A percentile compares a stretch with the other conserved stretches of the same genome.
These are phyloP conservation scores for Typhlomys cinereus DNA, from an alignment of 2,113 vertebrate genomes.

Conservation along the genomic window DNA sequence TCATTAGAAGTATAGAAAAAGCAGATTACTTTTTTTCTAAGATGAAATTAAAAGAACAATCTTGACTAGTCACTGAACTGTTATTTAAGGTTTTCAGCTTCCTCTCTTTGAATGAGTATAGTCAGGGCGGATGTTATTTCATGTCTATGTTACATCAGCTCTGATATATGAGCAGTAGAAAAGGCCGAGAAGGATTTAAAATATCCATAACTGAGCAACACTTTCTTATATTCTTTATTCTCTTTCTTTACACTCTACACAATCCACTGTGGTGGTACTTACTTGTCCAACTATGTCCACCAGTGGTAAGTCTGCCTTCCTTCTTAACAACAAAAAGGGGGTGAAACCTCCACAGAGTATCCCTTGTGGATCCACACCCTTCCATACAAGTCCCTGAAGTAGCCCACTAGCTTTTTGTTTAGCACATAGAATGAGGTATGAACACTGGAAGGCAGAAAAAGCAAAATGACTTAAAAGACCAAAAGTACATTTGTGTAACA, in stretches of 20 bases:
- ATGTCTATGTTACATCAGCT: not conserved
- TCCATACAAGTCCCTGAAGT: not conserved
- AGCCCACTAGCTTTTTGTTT: not conserved
- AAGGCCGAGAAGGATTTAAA: not conserved
- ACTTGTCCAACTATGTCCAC: not conserved
- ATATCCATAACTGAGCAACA: not conserved
- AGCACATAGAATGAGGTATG: not conserved
- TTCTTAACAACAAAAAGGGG: not conserved
- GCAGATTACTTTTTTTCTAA: not conserved
- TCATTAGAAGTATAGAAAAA: not conserved
- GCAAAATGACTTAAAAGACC: not conserved
- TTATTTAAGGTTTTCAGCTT: not conserved
- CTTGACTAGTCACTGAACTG: not conserved
- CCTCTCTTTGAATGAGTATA: not conserved
- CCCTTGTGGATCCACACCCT: not conserved
- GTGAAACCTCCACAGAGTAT: not conserved
- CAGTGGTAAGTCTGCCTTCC: not conserved
- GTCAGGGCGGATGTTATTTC: not conserved
- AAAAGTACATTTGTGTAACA: not conserved
- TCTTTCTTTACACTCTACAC: not conserved
- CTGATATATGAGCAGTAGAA: not conserved
- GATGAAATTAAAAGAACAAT: slow-evolving; percentile 53
- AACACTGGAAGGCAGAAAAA: not conserved
- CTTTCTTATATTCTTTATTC: not conserved
- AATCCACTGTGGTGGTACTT: not conserved